These are phyloP conservation scores for Pungitius pungitius DNA, from an alignment of 2,113 vertebrate genomes.

Conservation along the genomic window DNA sequence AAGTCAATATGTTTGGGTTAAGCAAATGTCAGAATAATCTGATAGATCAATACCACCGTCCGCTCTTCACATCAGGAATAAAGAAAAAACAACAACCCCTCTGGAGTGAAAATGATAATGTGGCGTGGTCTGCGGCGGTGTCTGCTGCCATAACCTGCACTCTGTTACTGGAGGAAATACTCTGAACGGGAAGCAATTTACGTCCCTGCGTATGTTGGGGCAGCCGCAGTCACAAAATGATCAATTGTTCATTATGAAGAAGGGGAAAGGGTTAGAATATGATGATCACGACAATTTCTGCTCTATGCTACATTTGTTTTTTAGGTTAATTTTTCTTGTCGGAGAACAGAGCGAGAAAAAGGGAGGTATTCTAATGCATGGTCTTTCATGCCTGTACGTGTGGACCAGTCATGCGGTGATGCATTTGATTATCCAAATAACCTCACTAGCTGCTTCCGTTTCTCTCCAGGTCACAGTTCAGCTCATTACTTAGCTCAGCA, in stretches of 20 bases:
- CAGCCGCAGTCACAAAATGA: slow-evolving; percentile 58
- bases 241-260: slow-evolving; percentile 72
- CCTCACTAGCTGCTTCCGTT: slow-evolving; percentile 64
- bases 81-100: slow-evolving; percentile 17
- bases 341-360: slow-evolving; percentile 23
- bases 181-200: slow-evolving; percentile 57
- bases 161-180: slow-evolving; percentile 61
- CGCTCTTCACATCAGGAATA: slow-evolving; percentile 15
- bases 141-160: slow-evolving; percentile 65
- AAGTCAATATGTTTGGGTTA: neutral
- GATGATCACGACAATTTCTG: slow-evolving; percentile 56
- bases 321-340: slow-evolving; percentile 17
- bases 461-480: slow-evolving; percentile 64
- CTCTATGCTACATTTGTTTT: slow-evolving; percentile 44
- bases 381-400: slow-evolving; percentile 54
- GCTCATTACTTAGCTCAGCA: slow-evolving; percentile 65
- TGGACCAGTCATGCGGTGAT: slow-evolving; percentile 61
- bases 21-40: slow-evolving; percentile 27
- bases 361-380: slow-evolving; percentile 52
- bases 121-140: slow-evolving; percentile 59
- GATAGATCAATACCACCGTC: slow-evolving; percentile 35
- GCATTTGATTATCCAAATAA: slow-evolving; percentile 66
- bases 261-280: slow-evolving; percentile 58
- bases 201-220: slow-evolving; percentile 48
- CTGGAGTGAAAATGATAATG: slow-evolving; percentile 63